Evolutionary conservation across 1,140 invertebrate genomes (phyloP), one percentile per base, ranked within the genome.

Genomic region (Magallana angulata): DNA sequence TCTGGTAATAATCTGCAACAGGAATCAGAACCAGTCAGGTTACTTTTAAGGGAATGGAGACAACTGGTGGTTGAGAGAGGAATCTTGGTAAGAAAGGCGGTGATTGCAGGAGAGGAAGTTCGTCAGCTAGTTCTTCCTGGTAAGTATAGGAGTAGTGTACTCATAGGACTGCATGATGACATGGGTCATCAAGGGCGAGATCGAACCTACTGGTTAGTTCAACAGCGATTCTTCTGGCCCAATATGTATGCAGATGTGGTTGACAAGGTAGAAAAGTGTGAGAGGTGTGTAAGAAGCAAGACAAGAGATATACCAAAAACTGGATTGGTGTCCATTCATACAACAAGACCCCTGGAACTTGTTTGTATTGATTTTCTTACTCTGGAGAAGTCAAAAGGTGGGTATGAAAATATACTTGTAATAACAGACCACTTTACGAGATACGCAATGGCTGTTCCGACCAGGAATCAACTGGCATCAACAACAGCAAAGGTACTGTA

Each of bases 111-210:
- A 30, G 30, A 85, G 59, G 24, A 85, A 18, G 59, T 68, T 30
- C 30, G 62, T 14, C 91, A 90, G 71, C 36, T 90, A 16, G 85
- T 88, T 11, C 58, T 91, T 3, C 89, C 90, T 7, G 81, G 14
- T 14, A 48, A 30, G 12, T 82, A 82, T 18, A 82, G 30, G 16
- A 11, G 57, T 7, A 57, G 11, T 14, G 82, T 60, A n/a, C 18
- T 84, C 12, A 85, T 12, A 16, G 59, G 62, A 48, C 30, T 85
- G 18, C 85, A 85, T 80, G 56, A 24, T 24, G 24, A 24, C 24
- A 24, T 24, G 24, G 24, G 24, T 24, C 24, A 24, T 24, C 24
- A 24, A 85, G 8, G 85, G 80, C 18, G 71, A 56, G 64, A 58
- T 57, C 16, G 71, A 57, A 80, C 85, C 14, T 57, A n/a, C n/a